Conservation (phyloP, 1,140 invertebrate genomes). For the Drosophila burlai region DNA sequence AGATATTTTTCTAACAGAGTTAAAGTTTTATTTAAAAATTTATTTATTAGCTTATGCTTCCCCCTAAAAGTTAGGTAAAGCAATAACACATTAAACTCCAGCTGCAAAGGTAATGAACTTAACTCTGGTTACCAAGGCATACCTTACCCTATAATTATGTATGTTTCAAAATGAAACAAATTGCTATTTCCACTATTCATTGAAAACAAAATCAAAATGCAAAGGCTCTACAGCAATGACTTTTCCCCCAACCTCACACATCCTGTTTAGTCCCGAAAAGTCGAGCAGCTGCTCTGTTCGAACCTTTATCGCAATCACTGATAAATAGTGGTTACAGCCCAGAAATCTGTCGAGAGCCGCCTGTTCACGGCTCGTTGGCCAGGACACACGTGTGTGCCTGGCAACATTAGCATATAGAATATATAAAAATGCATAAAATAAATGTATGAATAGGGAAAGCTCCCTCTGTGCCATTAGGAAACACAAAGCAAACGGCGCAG, state of each 20-base stretch:
- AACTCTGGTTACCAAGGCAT: not conserved
- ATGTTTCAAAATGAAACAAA: conserved; percentile 2
- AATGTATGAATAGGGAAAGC: conserved; percentile 46
- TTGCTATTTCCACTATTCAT: not conserved
- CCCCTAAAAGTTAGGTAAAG: not conserved
- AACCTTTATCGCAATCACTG: conserved; percentile 44
- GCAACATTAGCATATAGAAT: conserved; percentile 52
- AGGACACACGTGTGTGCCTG: conserved; percentile 61
- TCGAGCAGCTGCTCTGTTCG: conserved; percentile 41
- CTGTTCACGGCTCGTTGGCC: conserved; percentile 72
- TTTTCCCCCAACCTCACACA: not conserved
- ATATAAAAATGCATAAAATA: conserved; percentile 7
- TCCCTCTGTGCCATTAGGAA: conserved; percentile 30
- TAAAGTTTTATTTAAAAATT: not conserved
- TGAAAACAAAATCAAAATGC: conserved; percentile 26
- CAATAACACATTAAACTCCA: not conserved
- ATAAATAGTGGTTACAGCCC: conserved; percentile 29
- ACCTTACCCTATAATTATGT: conserved; percentile 2
- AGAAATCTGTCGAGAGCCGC: conserved; percentile 61
- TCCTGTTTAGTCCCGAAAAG: conserved; percentile 37
- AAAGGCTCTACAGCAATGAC: conserved; percentile 10
- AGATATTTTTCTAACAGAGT: not conserved
- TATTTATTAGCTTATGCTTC: not conserved
- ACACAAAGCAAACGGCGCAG: conserved; percentile 54
- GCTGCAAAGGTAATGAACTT: not conserved